Evolutionary conservation across 2,888 invertebrate species (phyloP), one percentile per base, ranked within the genome.

Genomic region (Serripes groenlandicus): DNA sequence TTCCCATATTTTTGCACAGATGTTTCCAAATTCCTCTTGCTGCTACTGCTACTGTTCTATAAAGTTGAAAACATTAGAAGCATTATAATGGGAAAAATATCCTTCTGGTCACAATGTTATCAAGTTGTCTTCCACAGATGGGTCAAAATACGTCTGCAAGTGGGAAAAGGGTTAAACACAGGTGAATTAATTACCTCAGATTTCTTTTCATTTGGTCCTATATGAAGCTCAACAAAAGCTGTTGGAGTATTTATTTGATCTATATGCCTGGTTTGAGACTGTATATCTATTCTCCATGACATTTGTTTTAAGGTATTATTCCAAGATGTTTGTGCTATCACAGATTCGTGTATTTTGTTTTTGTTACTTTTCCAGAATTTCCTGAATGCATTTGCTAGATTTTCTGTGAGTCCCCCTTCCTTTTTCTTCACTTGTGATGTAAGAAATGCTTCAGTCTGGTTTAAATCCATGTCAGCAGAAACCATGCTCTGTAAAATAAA

Each of bases 181-280:
- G n/a, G n/a, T n/a, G n/a, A n/a, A n/a, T n/a, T n/a, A n/a, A n/a
- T n/a, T 66, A 66, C 78, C 86, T 86, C 75, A 60, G 72, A 34
- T 76, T 86, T 78, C 11, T 86, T 70, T 69, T 81, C 86, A 58
- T 97, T 86, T 73, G 79, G 78, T 75, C 84, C 96, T 93, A 97
- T 97, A 75, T 97, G 96, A 93, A 96, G 96, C 91, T 97, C 96
- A 92, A 97, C 89, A 34, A 92, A 93, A 30, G 92, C 92, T 28
- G 91, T 89, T 87, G 96, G 96, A 88, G 96, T 95, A 97, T 90
- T 96, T 96, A 11, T 96, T 96, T 79, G 96, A 96, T 93, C 97
- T 92, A 95, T 97, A 88, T 98, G 97, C 97, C 96, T 86, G 96
- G 93, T 97, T 97, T 3, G 97, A 97, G 96, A 95, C 91, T 95